These are phyloP conservation scores for Entomyzon cyanotis DNA, from an alignment of 2,113 vertebrate genomes.

Conservation along the genomic window DNA sequence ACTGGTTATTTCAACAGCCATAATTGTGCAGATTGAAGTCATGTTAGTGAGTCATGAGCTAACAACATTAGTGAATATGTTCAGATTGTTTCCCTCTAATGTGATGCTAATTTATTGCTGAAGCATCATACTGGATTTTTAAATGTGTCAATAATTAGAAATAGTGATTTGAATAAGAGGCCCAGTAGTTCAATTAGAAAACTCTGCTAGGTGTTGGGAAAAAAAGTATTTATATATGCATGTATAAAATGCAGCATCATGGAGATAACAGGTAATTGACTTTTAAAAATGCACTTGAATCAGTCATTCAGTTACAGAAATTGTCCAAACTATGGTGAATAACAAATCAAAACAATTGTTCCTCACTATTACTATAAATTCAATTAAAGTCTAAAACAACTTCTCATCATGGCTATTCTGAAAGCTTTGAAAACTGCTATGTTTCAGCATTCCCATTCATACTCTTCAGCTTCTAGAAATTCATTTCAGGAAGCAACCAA, in stretches of 20 bases:
- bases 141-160: constrained; percentile 13
- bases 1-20: neutral
- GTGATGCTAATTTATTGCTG: constrained; percentile 15
- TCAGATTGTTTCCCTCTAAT: neutral
- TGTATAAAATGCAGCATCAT: neutral
- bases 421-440: constrained; percentile 21
- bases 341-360: constrained; percentile 43
- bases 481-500: neutral
- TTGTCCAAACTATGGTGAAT: constrained; percentile 20
- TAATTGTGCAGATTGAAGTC: neutral
- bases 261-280: neutral
- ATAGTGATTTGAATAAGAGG: neutral
- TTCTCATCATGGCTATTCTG: constrained; percentile 4
- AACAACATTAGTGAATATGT: neutral
- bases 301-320: neutral
- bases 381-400: constrained; percentile 30
- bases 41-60: neutral
- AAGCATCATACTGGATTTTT: neutral
- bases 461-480: neutral
- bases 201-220: neutral
- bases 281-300: neutral
- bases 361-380: constrained; percentile 24
- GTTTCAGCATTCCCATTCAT: constrained; percentile 31
- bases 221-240: neutral
- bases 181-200: neutral